These are phyloP conservation scores for Nemoura dubitans DNA, from an alignment of 2,888 invertebrate species.

Conservation along the genomic window DNA sequence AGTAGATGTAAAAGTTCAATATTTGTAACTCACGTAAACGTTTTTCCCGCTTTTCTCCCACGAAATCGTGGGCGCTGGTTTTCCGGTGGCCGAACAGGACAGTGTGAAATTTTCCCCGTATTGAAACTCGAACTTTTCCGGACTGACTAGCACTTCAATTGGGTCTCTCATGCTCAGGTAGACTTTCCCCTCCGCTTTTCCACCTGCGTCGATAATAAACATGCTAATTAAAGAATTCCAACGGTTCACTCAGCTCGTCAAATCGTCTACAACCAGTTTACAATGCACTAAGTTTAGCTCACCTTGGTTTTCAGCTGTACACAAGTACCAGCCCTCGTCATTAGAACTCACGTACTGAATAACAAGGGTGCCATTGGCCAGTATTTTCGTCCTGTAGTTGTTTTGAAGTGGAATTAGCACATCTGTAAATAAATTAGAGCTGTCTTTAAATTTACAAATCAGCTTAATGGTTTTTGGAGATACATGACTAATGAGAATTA, in stretches of 20 bases:
- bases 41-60: conserved; percentile 46
- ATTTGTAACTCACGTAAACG: background rate
- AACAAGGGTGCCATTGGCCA: conserved; percentile 57
- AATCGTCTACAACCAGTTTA: background rate
- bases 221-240: background rate
- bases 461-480: no score
- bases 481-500: no score
- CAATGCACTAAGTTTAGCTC: no score
- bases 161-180: conserved; percentile 48
- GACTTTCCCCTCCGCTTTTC: conserved; percentile 41
- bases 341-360: conserved; percentile 56
- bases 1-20: background rate
- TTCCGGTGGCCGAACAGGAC: conserved; percentile 47
- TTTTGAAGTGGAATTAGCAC: conserved; percentile 44
- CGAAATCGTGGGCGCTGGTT: conserved; percentile 45
- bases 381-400: conserved; percentile 39
- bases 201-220: conserved; percentile 45
- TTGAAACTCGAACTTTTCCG: conserved; percentile 45
- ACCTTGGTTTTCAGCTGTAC: conserved; percentile 63
- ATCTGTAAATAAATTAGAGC: conserved; percentile 45
- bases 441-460: no score
- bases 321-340: conserved; percentile 63
- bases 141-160: conserved; percentile 43
- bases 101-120: conserved; percentile 43
- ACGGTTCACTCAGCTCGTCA: background rate